Evolutionary conservation across 2,888 invertebrate species (phyloP).

Genomic region (Lottia gigantea): DNA sequence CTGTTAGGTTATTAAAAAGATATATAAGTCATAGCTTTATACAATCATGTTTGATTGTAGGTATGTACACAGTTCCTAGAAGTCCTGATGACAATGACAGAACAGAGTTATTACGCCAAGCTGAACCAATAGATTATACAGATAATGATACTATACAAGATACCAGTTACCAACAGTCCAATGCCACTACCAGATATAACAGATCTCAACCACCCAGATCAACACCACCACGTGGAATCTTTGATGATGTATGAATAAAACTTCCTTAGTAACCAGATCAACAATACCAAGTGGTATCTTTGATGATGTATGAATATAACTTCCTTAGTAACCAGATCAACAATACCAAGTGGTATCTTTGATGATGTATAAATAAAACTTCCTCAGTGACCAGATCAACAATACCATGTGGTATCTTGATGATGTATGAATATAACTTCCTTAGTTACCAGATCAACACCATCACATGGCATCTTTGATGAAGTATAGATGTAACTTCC

Average conservation of each 20-base stretch:
- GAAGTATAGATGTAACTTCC: conserved; percentile 43
- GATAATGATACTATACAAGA: conserved; percentile 39
- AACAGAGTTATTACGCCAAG: conserved; percentile 82
- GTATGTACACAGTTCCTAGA: conserved; percentile 64
- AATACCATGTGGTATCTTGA: conserved; percentile 56
- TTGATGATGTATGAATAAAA: conserved; percentile 56
- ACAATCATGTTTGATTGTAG: conserved; percentile 20
- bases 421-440: conserved; percentile 43
- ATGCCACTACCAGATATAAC: conserved; percentile 29
- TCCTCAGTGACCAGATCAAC: not conserved
- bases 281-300: conserved; percentile 56
- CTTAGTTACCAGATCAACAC: conserved; percentile 23
- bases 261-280: conserved; percentile 9
- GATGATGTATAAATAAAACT: conserved; percentile 54
- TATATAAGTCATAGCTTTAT: no score
- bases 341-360: conserved; percentile 58
- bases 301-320: conserved; percentile 53
- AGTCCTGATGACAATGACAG: conserved; percentile 79
- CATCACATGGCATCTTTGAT: conserved; percentile 60
- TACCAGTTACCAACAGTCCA: conserved; percentile 46
- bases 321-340: conserved; percentile 10
- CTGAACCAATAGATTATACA: conserved; percentile 73
- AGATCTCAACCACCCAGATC: conserved; percentile 27
- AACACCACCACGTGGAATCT: conserved; percentile 54
- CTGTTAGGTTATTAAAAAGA: no score